Evolutionary conservation across 2,113 vertebrate species (phyloP), one percentile per base, ranked within the genome.

Genomic region (Rhinichthys klamathensis): DNA sequence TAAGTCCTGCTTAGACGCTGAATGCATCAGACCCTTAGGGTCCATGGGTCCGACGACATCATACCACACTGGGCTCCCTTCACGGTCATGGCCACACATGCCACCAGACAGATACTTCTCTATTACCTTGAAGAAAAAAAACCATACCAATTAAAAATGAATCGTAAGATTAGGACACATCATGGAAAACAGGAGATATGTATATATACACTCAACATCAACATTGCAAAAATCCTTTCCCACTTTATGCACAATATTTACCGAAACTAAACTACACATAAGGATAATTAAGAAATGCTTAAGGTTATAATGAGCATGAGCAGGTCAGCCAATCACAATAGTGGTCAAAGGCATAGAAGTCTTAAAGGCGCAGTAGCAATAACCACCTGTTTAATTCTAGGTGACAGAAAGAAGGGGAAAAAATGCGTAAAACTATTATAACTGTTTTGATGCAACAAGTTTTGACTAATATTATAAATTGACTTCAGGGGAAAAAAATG

Each of bases 1-100:
- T 89, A 99, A 94, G 92, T 99, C 98, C 91, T 99, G 98, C 89
- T 98, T 99, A 87, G 96, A 96, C 88, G 96, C 97, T 0, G 98
- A 99, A 84, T 98, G 93, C 82, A 99, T 95, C 87, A 99, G 94
- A 35, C 97, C 98, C 85, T 96, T 98, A 86, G 96, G 94, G 7
- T 99, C 98, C 86, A 99, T 91, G 0, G 97, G 97, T 15, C 98
- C 98, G 0, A 98, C 92, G 86, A 99, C 92, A 0, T 99, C 98
- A 0, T 98, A 99, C 96, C 97, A 97, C 86, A 99, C 61, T 0
- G 98, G 98, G 78, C 94, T 95, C 83, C 97, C 97, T 1, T 98
- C 96, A 0, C 91, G 92, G 93, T 99, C 98, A 0, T 96, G 93
- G 46, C 98, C 98, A 0, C 97, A 99, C 94, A 96, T 94, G 18